Conservation (phyloP, 2,888 invertebrate genomes). For the Polyommatus iphigenia region DNA sequence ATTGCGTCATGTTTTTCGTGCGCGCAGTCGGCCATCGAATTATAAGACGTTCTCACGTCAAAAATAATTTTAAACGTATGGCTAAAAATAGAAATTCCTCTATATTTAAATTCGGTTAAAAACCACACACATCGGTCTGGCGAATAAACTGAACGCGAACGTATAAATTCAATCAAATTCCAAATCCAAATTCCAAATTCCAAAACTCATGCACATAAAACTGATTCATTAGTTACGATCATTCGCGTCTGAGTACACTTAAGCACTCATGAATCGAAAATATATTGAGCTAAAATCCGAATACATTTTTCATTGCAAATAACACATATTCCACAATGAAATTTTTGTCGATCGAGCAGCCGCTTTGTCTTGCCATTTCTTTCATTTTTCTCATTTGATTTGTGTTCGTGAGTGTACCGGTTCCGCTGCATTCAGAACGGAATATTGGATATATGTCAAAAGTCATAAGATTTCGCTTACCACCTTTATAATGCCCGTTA, state of each 20-base stretch:
- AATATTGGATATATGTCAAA: constrained; percentile 73
- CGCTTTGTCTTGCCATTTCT: constrained; percentile 65
- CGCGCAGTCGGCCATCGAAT: too few species aligned
- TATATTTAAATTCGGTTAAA: background rate
- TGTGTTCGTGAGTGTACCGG: constrained; percentile 67
- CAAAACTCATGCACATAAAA: constrained; percentile 19
- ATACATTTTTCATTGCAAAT: constrained; percentile 67
- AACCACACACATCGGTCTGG: background rate
- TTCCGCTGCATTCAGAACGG: constrained; percentile 58
- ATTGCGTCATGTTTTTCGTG: too few species aligned
- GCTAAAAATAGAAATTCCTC: background rate
- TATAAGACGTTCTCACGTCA: too few species aligned
- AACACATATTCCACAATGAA: constrained; percentile 70
- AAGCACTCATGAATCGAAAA: constrained; percentile 38
- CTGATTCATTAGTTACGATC: constrained; percentile 26
- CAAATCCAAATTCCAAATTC: constrained; percentile 11
- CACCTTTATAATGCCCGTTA: constrained; percentile 58
- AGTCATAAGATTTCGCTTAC: constrained; percentile 57
- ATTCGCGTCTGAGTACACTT: constrained; percentile 35
- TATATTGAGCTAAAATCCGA: constrained; percentile 61
- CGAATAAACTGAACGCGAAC: background rate
- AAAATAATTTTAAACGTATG: too few species aligned
- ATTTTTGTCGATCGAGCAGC: constrained; percentile 65
- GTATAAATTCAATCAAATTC: constrained; percentile 13
- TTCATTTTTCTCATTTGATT: constrained; percentile 64